Conservation (phyloP, 1,140 invertebrate species). For the Drosophila suzukii region DNA sequence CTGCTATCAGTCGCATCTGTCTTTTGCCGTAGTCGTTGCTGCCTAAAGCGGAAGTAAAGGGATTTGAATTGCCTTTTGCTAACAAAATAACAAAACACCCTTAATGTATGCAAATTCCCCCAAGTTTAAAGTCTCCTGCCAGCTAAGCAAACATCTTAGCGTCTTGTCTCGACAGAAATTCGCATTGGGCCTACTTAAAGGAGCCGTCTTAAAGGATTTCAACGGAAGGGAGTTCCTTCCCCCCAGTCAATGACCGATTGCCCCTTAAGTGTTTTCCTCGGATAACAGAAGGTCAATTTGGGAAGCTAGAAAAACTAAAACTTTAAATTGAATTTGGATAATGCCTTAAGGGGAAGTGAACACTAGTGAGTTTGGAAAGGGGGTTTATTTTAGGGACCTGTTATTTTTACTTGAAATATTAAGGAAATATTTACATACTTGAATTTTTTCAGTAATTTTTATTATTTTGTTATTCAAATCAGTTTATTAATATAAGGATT, state of each 20-base stretch:
- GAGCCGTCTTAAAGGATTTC: conserved; percentile 18
- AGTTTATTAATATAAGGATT: too few species aligned
- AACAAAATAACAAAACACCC: conserved; percentile 62
- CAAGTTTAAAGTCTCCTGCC: conserved; percentile 65
- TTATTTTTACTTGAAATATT: background rate
- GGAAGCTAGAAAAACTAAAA: conserved; percentile 8
- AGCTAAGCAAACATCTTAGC: conserved; percentile 69
- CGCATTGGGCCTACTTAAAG: conserved; percentile 15
- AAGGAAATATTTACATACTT: too few species aligned
- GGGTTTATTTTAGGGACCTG: background rate
- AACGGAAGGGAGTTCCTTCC: background rate
- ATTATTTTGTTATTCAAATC: too few species aligned
- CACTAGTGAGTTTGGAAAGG: background rate
- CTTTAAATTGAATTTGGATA: conserved; percentile 17
- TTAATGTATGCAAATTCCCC: conserved; percentile 75
- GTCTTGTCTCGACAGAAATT: conserved; percentile 36
- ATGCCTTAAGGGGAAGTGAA: background rate
- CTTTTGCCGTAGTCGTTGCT: conserved; percentile 48
- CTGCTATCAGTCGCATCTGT: conserved; percentile 78
- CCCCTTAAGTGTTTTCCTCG: conserved; percentile 15
- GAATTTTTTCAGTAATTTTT: too few species aligned
- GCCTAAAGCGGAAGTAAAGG: conserved; percentile 79
- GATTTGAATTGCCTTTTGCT: conserved; percentile 74
- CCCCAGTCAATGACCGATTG: conserved; percentile 36
- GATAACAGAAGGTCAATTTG: conserved; percentile 35